Percentiles rank a stretch among this genome's conserved stretches.
Conservation (phyloP, 2,113 vertebrate species). For the Alligator mississippiensis region DNA sequence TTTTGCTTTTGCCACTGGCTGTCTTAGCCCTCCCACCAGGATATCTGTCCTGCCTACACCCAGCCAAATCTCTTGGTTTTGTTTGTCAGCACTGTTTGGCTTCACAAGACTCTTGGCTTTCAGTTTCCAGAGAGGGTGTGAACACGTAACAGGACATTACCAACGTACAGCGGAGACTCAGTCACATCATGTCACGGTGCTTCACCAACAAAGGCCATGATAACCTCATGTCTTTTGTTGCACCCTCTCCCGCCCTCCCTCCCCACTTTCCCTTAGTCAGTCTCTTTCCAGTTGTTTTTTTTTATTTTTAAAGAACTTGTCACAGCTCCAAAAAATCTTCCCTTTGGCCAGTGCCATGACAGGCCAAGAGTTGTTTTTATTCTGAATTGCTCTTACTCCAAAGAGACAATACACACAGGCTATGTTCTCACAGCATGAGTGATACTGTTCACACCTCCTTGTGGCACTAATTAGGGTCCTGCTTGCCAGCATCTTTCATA, state of each 20-base stretch:
- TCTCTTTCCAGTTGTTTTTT: neutral
- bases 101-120: neutral
- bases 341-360: no score
- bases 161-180: neutral
- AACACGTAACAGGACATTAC: neutral
- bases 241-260: neutral
- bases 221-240: slow-evolving; percentile 29
- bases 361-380: no score
- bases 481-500: neutral
- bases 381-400: neutral
- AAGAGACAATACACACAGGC: neutral
- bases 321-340: no score
- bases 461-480: neutral
- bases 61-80: neutral
- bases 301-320: no score
- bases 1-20: neutral
- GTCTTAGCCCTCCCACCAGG: neutral
- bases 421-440: neutral
- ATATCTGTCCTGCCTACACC: neutral
- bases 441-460: neutral
- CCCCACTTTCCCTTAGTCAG: neutral
- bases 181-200: neutral
- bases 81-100: neutral
- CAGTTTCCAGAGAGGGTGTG: rapidly evolving
- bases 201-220: neutral